Evolutionary conservation across 2,797 vertebrate species (phyloP).

Genomic region (Enteromius viviparus): DNA sequence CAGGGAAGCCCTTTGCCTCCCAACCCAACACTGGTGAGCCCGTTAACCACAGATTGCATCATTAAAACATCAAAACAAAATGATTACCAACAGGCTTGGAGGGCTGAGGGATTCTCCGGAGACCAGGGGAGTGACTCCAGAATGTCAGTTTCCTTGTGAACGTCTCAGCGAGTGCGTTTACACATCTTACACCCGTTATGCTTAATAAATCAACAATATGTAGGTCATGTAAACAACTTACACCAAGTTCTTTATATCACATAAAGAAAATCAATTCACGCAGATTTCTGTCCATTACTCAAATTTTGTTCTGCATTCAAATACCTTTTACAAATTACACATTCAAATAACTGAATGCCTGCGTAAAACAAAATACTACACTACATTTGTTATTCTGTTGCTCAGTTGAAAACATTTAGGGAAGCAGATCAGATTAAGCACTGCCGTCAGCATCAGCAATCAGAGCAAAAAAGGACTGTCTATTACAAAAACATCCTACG

Average conservation of each 20-base stretch:
- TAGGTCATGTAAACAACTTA: not conserved
- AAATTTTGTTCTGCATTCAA: not conserved
- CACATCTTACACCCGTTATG: not conserved
- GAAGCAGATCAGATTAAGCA: not conserved
- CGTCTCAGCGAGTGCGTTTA: not conserved
- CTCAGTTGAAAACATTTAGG: constrained; percentile 8
- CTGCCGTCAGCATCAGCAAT: not conserved
- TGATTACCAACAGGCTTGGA: constrained; percentile 60
- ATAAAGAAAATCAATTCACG: not conserved
- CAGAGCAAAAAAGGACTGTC: constrained; percentile 10
- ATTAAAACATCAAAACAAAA: constrained; percentile 69
- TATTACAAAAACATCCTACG: not conserved
- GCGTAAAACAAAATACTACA: not conserved
- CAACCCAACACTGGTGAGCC: constrained; percentile 50
- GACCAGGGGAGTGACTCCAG: constrained; percentile 39
- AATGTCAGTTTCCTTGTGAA: constrained; percentile 37
- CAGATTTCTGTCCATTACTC: not conserved
- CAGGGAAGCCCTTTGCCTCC: constrained; percentile 41
- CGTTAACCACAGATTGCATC: constrained; percentile 65
- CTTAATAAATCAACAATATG: not conserved
- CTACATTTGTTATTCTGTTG: not conserved
- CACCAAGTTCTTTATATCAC: not conserved
- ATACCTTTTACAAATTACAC: not conserved
- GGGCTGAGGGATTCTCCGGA: constrained; percentile 39
- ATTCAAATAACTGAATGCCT: not conserved